Conservation (phyloP, 2,113 vertebrate species). For the Anoplopoma fimbria region DNA sequence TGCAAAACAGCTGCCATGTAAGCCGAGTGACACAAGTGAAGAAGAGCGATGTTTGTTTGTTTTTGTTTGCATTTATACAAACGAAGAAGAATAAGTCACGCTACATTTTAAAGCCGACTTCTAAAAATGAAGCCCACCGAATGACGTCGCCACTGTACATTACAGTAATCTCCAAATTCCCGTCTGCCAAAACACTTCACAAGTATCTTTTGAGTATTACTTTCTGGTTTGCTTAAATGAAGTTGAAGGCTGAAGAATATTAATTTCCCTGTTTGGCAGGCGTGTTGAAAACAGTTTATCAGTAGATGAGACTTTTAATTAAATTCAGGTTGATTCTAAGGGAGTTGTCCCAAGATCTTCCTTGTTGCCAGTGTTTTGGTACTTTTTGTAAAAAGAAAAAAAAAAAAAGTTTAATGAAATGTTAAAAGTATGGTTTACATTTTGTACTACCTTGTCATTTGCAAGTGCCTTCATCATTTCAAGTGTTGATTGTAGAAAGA, state of each 20-base stretch:
- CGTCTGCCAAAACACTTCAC: neutral
- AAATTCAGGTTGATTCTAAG: neutral
- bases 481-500: no score
- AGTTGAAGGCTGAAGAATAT: neutral
- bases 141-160: neutral
- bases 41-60: no score
- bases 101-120: no score
- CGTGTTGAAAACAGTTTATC: neutral
- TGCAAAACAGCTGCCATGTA: conserved; percentile 56
- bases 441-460: no score
- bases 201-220: neutral
- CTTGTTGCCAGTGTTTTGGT: no score
- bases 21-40: neutral
- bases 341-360: no score
- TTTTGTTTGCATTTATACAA: neutral
- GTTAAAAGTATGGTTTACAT: no score
- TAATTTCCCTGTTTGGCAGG: neutral
- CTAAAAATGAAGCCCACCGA: neutral
- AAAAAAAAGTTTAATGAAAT: no score
- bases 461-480: no score
- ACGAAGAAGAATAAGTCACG: neutral
- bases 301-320: neutral
- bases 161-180: neutral
- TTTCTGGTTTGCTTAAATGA: neutral
- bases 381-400: no score